phyloP scores from a whole-genome alignment of 2,888 invertebrate genomes.

The Scaptomyza caliginosa region DNA sequence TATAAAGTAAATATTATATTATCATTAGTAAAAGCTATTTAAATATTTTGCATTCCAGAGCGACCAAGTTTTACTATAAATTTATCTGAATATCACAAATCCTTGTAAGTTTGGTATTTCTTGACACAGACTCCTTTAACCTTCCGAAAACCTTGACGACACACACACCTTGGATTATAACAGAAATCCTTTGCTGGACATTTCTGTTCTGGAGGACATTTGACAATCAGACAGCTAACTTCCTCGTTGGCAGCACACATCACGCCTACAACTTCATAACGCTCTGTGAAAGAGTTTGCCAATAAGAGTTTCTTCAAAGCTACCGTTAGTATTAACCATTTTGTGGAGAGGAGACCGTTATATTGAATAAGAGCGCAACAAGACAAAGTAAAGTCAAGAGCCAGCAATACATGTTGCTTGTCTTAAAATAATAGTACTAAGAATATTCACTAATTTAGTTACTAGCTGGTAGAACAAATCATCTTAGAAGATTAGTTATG shows the following conservation, averaged over 20 bases:
- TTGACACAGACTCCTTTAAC: constrained; percentile 23
- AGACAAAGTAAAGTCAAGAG: neutral
- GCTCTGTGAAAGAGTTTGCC: constrained; percentile 15
- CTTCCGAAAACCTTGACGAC: constrained; percentile 48
- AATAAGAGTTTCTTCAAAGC: neutral
- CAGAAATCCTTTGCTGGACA: constrained; percentile 48
- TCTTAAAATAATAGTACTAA: neutral
- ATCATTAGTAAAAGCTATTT: neutral
- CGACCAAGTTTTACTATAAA: too few relatives aligned
- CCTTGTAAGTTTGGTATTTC: constrained; percentile 18
- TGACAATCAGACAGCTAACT: constrained; percentile 51
- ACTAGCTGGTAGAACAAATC: constrained; percentile 1
- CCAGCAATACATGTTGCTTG: constrained; percentile 10
- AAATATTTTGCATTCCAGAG: neutral
- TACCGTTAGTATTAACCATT: constrained; percentile 23
- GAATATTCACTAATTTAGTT: neutral
- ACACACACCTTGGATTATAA: constrained; percentile 59
- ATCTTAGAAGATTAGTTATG: neutral
- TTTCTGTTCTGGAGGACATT: constrained; percentile 12
- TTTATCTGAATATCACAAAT: neutral
- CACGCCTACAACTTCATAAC: constrained; percentile 46
- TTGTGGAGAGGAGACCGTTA: neutral
- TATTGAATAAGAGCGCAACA: neutral
- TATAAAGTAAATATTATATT: neutral
- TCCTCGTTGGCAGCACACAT: constrained; percentile 40